Evolutionary conservation across 23 tunicate genomes (phyloP), one percentile per base, ranked within the genome.

Genomic region (Phallusia fumigata): DNA sequence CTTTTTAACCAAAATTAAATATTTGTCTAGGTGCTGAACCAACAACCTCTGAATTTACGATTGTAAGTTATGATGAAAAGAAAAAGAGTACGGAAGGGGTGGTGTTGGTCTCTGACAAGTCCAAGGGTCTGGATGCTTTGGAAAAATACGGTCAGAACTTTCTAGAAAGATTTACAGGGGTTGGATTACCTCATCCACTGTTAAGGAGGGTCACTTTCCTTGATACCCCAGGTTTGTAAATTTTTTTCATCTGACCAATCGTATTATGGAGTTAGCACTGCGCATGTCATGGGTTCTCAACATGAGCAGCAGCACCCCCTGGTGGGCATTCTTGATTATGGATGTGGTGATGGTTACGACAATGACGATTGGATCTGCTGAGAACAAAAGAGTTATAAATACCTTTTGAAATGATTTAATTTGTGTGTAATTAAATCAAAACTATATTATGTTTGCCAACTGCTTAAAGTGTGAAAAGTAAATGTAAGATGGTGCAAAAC

Each of bases 91-190:
- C 92, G 0, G 87, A 88, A 30, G 92, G 92, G 44, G 87, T 78
- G 31, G 87, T 88, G 1, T 78, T 88, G 35, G 80, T 83, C 18
- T 88, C 92, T 13, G 87, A 88, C 45, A 83, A 88, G 72, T 53
- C 47, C 53, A 86, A 86, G 52, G 92, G 83, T 19, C 83, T 80
- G 72, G 78, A 79, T 65, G 81, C 87, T 45, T 35, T 88, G 51
- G 92, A 88, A 78, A 83, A 77, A 53, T 88, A 47, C 78, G 92
- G 92, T 0, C 87, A 83, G 72, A 82, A 88, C 83, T 88, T 88
- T 73, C 69, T 88, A 84, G 92, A 88, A 78, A 65, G 92, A 19
- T 88, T 88, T 78, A 77, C 87, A 50, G 87, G 87, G 0, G 87
- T 88, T 65, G 92, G 84, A 40, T 33, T 88, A 6, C 92, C 92